Evolutionary conservation across 1,140 invertebrate species (phyloP).

Genomic region (Lordiphosa collinella): DNA sequence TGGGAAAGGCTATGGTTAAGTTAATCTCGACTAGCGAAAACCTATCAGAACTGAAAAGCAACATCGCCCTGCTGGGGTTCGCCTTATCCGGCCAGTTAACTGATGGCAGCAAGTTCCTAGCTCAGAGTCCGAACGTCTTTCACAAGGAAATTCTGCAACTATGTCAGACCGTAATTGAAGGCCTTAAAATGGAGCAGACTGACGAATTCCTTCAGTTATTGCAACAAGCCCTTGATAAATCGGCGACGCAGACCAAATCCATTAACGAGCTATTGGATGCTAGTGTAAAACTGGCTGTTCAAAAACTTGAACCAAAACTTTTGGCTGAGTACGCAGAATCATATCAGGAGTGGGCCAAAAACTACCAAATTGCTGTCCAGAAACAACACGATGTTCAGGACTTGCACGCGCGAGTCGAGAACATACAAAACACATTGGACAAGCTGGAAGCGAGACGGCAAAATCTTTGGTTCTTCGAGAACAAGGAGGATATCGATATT

Average conservation of each 20-base stretch:
- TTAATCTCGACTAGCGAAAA: conserved; percentile 81
- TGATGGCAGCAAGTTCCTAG: conserved; percentile 66
- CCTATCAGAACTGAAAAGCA: conserved; percentile 78
- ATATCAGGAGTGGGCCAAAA: conserved; percentile 34
- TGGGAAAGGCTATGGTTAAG: conserved; percentile 57
- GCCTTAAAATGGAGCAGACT: conserved; percentile 8
- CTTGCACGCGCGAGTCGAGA: conserved; percentile 77
- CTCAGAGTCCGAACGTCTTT: conserved; percentile 1
- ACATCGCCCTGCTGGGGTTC: conserved; percentile 85
- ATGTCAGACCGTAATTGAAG: conserved; percentile 53
- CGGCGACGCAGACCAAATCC: not conserved
- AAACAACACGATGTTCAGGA: conserved; percentile 20
- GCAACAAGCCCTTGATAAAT: conserved; percentile 15
- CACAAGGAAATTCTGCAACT: conserved; percentile 74
- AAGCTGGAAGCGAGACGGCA: conserved; percentile 83
- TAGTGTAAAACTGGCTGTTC: conserved; percentile 57
- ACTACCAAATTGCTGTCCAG: conserved; percentile 27
- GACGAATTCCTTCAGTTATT: conserved; percentile 13
- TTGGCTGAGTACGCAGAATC: conserved; percentile 81
- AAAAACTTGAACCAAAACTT: conserved; percentile 82
- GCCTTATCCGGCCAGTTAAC: conserved; percentile 85
- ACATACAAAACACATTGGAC: conserved; percentile 83
- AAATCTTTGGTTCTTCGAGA: conserved; percentile 89
- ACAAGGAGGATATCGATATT: conserved; percentile 87
- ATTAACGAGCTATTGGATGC: conserved; percentile 28